These are phyloP conservation scores for silkworm (Bombyx mori) DNA, from an alignment of 1,140 invertebrate genomes.

Conservation along the genomic window ASM3026992v2 NC_085134.1:5525501-5526000, in stretches of 20 bases:
- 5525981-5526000: slow-evolving; percentile 13
- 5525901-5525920: slow-evolving; percentile 86
- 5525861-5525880: slow-evolving; percentile 75
- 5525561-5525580: slow-evolving; percentile 69
- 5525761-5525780: slow-evolving; percentile 48
- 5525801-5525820: slow-evolving; percentile 25
- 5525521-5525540: slow-evolving; percentile 59
- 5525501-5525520: slow-evolving; percentile 46
- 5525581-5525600: slow-evolving; percentile 40
- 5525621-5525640: slow-evolving; percentile 55
- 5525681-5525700: slow-evolving; percentile 55
- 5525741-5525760: slow-evolving; percentile 55
- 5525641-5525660: slow-evolving; percentile 65
- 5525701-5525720: slow-evolving; percentile 54
- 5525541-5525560: slow-evolving; percentile 73
- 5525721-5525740: slow-evolving; percentile 30
- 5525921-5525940: slow-evolving; percentile 60
- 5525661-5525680: slow-evolving; percentile 61
- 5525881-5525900: slow-evolving; percentile 81
- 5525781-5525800: slow-evolving; percentile 31
- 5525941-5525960: slow-evolving; percentile 46
- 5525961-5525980: slow-evolving; percentile 37
- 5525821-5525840: slow-evolving; percentile 21
- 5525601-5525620: slow-evolving; percentile 61
- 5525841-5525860: slow-evolving; percentile 64